phyloP scores from a whole-genome alignment of 64 coral and sea anemone species.

The Actinia equina region DNA sequence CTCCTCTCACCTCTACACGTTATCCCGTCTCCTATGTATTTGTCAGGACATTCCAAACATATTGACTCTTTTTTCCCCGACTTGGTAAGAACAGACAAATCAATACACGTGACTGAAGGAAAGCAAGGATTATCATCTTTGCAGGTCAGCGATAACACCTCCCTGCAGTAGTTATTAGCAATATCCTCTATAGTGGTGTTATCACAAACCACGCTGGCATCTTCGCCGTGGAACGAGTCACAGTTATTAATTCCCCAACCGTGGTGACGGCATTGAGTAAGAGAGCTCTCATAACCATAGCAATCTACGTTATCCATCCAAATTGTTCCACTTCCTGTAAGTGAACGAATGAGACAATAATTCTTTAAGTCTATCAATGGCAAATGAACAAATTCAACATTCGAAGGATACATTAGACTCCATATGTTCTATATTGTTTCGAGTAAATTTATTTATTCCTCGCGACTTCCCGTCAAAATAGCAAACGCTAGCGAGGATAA shows the following conservation, averaged over 20 bases:
- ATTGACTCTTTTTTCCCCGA: slow-evolving; percentile 29
- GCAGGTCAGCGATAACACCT: slow-evolving; percentile 36
- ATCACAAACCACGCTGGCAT: slow-evolving; percentile 78
- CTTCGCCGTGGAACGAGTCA: slow-evolving; percentile 42
- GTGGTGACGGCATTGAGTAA: slow-evolving; percentile 65
- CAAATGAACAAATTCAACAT: too few species aligned
- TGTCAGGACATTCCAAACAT: slow-evolving; percentile 68
- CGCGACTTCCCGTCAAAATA: too few species aligned
- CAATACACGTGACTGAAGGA: slow-evolving; percentile 59
- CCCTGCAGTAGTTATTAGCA: slow-evolving; percentile 76
- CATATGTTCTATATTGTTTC: too few species aligned
- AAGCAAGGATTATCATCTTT: slow-evolving; percentile 7
- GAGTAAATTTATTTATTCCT: too few species aligned
- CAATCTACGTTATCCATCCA: slow-evolving; percentile 94
- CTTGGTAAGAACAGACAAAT: slow-evolving; percentile 31
- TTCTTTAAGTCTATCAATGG: too few species aligned
- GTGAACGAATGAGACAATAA: background rate
- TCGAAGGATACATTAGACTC: too few species aligned
- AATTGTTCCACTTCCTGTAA: slow-evolving; percentile 60
- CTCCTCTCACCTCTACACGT: slow-evolving; percentile 53
- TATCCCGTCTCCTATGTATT: slow-evolving; percentile 57
- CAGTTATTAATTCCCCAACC: slow-evolving; percentile 83
- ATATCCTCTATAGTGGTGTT: slow-evolving; percentile 78
- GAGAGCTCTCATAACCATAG: slow-evolving; percentile 75
- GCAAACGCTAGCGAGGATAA: too few species aligned